Evolutionary conservation across 1,140 invertebrate species (phyloP).

Genomic region (Drosophila asahinai): DNA sequence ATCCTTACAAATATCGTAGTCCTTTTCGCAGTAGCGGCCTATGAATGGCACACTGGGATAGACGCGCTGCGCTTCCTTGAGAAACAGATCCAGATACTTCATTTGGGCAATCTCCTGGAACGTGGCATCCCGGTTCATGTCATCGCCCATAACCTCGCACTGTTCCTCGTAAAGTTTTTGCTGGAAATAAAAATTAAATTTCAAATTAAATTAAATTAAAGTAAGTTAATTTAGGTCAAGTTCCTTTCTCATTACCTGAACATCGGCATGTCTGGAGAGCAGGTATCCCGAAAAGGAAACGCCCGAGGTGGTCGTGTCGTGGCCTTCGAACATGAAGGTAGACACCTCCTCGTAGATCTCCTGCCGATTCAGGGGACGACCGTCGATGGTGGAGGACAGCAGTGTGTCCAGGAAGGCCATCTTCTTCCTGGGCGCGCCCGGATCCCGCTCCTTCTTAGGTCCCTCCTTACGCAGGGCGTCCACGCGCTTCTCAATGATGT

Average conservation of each 20-base stretch:
- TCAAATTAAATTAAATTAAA: background rate
- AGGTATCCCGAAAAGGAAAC: slow-evolving; percentile 79
- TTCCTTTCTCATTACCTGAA: slow-evolving; percentile 64
- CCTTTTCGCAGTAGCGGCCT: slow-evolving; percentile 84
- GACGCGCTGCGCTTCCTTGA: slow-evolving; percentile 88
- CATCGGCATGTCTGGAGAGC: slow-evolving; percentile 73
- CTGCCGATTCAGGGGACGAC: slow-evolving; percentile 87
- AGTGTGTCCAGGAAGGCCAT: slow-evolving; percentile 76
- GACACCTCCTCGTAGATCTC: slow-evolving; percentile 91
- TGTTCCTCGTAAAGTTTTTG: slow-evolving; percentile 86
- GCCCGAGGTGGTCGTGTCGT: slow-evolving; percentile 85
- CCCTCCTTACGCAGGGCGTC: slow-evolving; percentile 24
- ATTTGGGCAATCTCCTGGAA: slow-evolving; percentile 88
- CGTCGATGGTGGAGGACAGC: slow-evolving; percentile 85
- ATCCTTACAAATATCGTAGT: slow-evolving; percentile 69
- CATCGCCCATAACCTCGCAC: slow-evolving; percentile 84
- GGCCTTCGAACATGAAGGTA: slow-evolving; percentile 90
- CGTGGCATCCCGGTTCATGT: slow-evolving; percentile 85
- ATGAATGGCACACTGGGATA: slow-evolving; percentile 90
- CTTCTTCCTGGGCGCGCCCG: slow-evolving; percentile 49
- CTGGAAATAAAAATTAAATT: slow-evolving; percentile 43
- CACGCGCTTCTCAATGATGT: slow-evolving; percentile 74
- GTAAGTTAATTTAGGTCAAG: background rate
- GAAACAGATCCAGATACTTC: slow-evolving; percentile 89
- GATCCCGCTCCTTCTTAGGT: slow-evolving; percentile 26